Percentiles rank a stretch among this genome's conserved stretches.
Evolutionary conservation across 2,797 vertebrate genomes (phyloP).

Genomic region (Naso thynnoides): DNA sequence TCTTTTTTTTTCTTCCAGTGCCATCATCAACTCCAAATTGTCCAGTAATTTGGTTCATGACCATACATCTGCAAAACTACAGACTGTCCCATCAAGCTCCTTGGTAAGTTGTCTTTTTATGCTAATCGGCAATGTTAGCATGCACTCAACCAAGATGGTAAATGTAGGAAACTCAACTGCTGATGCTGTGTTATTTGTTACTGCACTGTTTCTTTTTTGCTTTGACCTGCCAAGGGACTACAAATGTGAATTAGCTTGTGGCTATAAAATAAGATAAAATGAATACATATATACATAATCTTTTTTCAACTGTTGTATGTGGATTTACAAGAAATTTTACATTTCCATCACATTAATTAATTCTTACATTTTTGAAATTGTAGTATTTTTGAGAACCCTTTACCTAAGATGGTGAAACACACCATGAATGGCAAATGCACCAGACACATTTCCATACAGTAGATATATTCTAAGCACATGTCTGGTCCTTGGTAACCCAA

Average conservation of each 20-base stretch:
- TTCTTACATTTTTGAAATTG: background rate
- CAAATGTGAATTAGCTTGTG: too few species aligned
- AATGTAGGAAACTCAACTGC: background rate
- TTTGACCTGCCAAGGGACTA: too few species aligned
- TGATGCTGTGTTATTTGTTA: too few species aligned
- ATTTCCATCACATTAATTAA: background rate
- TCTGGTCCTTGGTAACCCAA: conserved; percentile 47
- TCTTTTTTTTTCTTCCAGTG: background rate
- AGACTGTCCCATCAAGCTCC: background rate
- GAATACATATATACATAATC: too few species aligned
- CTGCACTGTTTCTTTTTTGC: too few species aligned
- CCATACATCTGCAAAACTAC: background rate
- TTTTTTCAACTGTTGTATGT: too few species aligned
- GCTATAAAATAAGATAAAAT: too few species aligned
- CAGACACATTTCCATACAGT: conserved; percentile 8
- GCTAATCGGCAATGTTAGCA: background rate
- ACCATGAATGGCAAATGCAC: background rate
- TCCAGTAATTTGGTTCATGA: background rate
- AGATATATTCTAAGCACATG: conserved; percentile 41
- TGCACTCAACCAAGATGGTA: background rate
- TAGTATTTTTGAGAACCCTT: conserved; percentile 8
- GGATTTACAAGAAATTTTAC: background rate
- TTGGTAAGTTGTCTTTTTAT: background rate
- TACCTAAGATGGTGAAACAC: background rate
- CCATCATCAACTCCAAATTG: background rate